These are phyloP conservation scores for Poicephalus gulielmi DNA, from an alignment of 2,113 vertebrate species.

Conservation along the genomic window DNA sequence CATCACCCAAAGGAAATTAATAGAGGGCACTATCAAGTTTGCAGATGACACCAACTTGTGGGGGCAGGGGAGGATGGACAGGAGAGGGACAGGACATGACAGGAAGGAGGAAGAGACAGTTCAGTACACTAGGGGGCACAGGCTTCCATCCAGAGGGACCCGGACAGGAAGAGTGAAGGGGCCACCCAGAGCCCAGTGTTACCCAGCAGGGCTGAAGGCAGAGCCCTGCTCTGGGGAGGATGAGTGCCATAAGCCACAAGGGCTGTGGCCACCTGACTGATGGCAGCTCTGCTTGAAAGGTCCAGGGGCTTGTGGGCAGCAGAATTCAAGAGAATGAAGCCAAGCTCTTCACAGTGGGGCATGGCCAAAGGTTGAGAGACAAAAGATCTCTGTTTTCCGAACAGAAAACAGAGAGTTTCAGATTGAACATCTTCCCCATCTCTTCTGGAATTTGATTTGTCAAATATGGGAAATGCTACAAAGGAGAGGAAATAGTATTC, in stretches of 20 bases:
- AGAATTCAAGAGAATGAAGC: neutral
- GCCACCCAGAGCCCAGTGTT: neutral
- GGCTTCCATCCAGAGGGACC: neutral
- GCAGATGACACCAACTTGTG: neutral
- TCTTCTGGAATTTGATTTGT: neutral
- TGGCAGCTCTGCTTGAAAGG: neutral
- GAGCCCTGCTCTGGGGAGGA: neutral
- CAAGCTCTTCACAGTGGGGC: neutral
- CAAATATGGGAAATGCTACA: neutral
- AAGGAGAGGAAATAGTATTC: neutral
- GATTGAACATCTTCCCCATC: neutral
- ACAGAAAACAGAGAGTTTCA: neutral
- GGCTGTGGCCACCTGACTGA: neutral
- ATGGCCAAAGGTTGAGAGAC: neutral
- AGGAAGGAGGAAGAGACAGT: neutral
- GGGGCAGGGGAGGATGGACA: neutral
- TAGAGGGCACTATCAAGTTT: neutral
- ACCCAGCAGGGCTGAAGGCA: neutral
- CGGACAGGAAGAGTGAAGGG: neutral
- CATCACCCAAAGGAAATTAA: neutral
- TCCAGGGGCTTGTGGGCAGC: neutral
- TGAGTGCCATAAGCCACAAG: fast-evolving
- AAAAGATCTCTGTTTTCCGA: neutral
- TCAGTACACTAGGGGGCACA: neutral
- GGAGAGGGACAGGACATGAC: neutral